A percentile compares a stretch with the other conserved stretches of the same genome.
Conservation (phyloP, 2,888 invertebrate species). For the Stegophylla sp. region DNA sequence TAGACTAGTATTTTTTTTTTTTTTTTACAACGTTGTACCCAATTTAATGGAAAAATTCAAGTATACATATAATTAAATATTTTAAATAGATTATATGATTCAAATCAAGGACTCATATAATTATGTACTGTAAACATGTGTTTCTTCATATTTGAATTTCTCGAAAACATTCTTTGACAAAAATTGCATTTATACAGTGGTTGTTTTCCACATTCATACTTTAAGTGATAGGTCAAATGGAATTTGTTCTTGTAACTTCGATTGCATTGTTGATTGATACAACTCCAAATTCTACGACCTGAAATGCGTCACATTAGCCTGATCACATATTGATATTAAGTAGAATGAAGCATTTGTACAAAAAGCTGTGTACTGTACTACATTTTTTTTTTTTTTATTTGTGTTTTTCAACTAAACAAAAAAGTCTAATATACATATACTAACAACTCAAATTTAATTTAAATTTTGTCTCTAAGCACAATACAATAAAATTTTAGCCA, state of each 20-base stretch:
- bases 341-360: slow-evolving; percentile 34
- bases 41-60: no score
- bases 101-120: slow-evolving; percentile 40
- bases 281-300: slow-evolving; percentile 44
- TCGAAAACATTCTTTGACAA: slow-evolving; percentile 56
- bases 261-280: slow-evolving; percentile 59
- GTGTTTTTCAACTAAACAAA: slow-evolving; percentile 25
- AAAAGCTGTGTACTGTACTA: slow-evolving; percentile 32
- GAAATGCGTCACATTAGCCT: slow-evolving; percentile 41
- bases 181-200: slow-evolving; percentile 55
- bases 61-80: background rate
- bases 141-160: slow-evolving; percentile 59
- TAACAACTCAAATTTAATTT: background rate
- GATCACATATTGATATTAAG: slow-evolving; percentile 14
- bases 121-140: slow-evolving; percentile 47
- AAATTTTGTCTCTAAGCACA: background rate
- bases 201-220: slow-evolving; percentile 66
- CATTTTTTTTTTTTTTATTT: background rate
- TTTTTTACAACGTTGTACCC: background rate
- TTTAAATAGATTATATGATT: background rate
- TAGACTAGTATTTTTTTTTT: no score
- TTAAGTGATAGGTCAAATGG: slow-evolving; percentile 64
- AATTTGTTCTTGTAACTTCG: slow-evolving; percentile 61
- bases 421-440: background rate
- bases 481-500: background rate